Conservation (phyloP, 2,113 vertebrate species). For the Synchiropus splendidus region DNA sequence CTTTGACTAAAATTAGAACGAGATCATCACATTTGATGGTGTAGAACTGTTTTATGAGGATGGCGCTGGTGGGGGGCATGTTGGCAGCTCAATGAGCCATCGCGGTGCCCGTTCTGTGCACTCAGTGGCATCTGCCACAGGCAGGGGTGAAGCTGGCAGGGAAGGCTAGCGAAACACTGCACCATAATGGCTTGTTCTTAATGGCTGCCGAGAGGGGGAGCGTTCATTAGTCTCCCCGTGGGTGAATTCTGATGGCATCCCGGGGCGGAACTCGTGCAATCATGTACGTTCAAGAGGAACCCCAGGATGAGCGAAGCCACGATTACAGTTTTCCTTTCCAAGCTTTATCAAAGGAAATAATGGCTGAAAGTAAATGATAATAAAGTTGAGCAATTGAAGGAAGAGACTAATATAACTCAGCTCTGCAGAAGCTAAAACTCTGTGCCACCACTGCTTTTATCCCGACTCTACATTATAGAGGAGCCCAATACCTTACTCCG, state of each 20-base stretch:
- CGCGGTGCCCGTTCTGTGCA: conserved; percentile 43
- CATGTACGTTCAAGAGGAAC: conserved; percentile 2
- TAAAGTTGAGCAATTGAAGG: too few species aligned
- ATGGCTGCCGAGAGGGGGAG: conserved; percentile 44
- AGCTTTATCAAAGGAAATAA: too few species aligned
- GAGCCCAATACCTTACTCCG: conserved; percentile 26
- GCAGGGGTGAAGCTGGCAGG: conserved; percentile 38
- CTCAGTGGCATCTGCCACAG: conserved; percentile 43
- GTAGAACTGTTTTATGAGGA: conserved; percentile 62
- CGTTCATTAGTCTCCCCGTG: conserved; percentile 51
- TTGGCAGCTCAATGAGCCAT: conserved; percentile 61
- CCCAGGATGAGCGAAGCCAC: conserved; percentile 9
- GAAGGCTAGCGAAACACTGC: conserved; percentile 35
- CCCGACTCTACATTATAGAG: conserved; percentile 26
- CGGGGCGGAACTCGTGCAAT: conserved; percentile 17
- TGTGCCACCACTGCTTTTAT: too few species aligned
- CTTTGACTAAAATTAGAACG: conserved; percentile 63
- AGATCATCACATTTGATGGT: conserved; percentile 63
- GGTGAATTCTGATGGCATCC: conserved; percentile 22
- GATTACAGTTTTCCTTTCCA: neutral
- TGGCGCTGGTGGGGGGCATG: conserved; percentile 38
- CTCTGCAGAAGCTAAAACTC: neutral
- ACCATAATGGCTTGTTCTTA: conserved; percentile 52
- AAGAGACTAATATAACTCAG: too few species aligned
- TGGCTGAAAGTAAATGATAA: too few species aligned